A percentile compares a stretch with the other conserved stretches of the same genome.
These are phyloP conservation scores for Drosophila sp. DNA, from an alignment of 1,140 invertebrate genomes.

Conservation along the genomic window DNA sequence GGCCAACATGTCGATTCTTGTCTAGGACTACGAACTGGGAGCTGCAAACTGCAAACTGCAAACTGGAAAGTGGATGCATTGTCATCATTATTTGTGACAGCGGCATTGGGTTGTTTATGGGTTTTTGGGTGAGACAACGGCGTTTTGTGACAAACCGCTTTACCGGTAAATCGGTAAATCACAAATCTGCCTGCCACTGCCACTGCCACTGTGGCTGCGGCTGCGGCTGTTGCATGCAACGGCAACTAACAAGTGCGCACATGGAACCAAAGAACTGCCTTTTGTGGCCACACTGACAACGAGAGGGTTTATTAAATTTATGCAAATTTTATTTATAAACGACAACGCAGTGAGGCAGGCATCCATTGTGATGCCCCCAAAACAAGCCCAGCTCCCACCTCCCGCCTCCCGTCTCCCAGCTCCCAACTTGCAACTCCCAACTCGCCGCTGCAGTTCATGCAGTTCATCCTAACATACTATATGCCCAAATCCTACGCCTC, in stretches of 20 bases:
- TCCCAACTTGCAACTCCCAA: no score
- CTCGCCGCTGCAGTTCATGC: slow-evolving; percentile 57
- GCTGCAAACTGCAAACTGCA: background rate
- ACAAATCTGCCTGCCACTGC: slow-evolving; percentile 66
- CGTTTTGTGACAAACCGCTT: slow-evolving; percentile 77
- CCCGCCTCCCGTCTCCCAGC: background rate
- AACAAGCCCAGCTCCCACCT: background rate
- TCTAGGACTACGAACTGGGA: slow-evolving; percentile 10
- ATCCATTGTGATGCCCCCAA: slow-evolving; percentile 17
- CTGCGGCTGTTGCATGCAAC: slow-evolving; percentile 24
- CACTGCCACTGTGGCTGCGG: slow-evolving; percentile 35
- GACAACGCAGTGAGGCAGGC: slow-evolving; percentile 49
- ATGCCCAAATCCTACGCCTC: slow-evolving; percentile 63
- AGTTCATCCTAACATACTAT: no score
- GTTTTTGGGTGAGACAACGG: slow-evolving; percentile 81
- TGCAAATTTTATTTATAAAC: slow-evolving; percentile 83
- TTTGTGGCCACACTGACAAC: slow-evolving; percentile 64
- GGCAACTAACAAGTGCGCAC: slow-evolving; percentile 59
- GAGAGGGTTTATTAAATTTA: slow-evolving; percentile 81
- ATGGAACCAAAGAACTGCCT: slow-evolving; percentile 46
- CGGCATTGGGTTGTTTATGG: slow-evolving; percentile 76
- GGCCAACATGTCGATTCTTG: slow-evolving; percentile 5
- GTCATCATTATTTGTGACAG: slow-evolving; percentile 81
- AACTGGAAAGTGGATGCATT: slow-evolving; percentile 34
- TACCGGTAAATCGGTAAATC: slow-evolving; percentile 82